These are phyloP conservation scores for Lontra canadensis DNA, from an alignment of 2,113 vertebrate genomes.

Conservation along the genomic window DNA sequence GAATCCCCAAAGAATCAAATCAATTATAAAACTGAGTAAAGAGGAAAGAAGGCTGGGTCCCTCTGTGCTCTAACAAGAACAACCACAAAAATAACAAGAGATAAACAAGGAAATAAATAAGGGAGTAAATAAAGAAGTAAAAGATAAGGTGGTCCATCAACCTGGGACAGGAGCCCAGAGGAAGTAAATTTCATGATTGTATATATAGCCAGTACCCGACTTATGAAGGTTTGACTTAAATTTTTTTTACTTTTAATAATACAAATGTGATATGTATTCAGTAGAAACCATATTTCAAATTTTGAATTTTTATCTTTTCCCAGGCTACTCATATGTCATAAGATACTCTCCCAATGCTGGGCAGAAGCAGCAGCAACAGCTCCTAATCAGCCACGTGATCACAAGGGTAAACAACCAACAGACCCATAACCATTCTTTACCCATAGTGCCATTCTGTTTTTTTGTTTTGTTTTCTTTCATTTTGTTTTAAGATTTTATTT, in stretches of 20 bases:
- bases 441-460: not conserved
- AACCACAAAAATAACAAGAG: not conserved
- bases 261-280: not conserved
- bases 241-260: not conserved
- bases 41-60: not conserved
- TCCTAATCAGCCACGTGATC: not conserved
- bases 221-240: not conserved
- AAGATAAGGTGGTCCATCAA: not conserved
- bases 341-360: not conserved
- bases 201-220: not conserved
- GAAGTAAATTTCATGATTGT: not conserved
- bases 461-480: too few species aligned
- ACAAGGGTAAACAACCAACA: not conserved
- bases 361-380: not conserved
- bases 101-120: not conserved
- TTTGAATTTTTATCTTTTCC: not conserved
- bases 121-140: not conserved
- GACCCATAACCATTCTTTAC: not conserved
- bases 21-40: not conserved
- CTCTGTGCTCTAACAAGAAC: not conserved
- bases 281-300: not conserved
- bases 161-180: not conserved
- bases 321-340: not conserved
- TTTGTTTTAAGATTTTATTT: too few species aligned
- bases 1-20: not conserved